Evolutionary conservation across 2,888 invertebrate species (phyloP), one percentile per base, ranked within the genome.

Genomic region (Lissonota sp.): DNA sequence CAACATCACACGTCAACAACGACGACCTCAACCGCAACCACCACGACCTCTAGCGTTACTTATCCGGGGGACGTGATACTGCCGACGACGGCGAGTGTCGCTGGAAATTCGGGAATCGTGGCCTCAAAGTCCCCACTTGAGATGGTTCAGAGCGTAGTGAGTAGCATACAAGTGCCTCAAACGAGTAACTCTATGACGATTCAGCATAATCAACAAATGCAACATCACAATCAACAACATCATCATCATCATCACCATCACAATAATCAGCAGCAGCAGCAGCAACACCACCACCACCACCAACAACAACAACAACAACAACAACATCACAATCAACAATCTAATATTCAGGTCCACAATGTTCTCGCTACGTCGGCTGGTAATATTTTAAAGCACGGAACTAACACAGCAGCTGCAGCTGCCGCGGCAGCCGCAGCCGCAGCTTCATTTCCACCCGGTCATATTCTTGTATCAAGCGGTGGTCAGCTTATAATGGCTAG

Each of bases 81-180:
- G 7, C 57, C 93, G 92, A 0, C 93, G 93, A 83, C 94, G 92
- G 87, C 93, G 92, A 0, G 88, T 92, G 76, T 93, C 92, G 85
- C 86, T 16, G 78, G 80, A 0, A 85, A 85, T 6, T 78, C 87
- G 12, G 72, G 72, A n/a, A 78, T 80, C 12, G 72, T 85, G 8
- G 72, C 83, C 0, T 92, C 94, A 0, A 94, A 94, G 89, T 95
- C 96, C 5, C 96, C 96, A 0, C 89, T 96, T 58, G 96, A 96
- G 93, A 96, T 96, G 96, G 96, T 96, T 1, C 96, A 96, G 88
- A 96, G 96, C 87, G 96, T 96, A 3, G 96, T 96, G 69, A 96
- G 95, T 83, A 95, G 94, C 88, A 94, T 95, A 84, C 95, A 96
- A 86, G 94, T 94, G 78, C 93, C 94, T 6, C 91, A 91, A 76